phyloP scores from a whole-genome alignment of 1,140 invertebrate genomes.

The Arion vulgaris region DNA sequence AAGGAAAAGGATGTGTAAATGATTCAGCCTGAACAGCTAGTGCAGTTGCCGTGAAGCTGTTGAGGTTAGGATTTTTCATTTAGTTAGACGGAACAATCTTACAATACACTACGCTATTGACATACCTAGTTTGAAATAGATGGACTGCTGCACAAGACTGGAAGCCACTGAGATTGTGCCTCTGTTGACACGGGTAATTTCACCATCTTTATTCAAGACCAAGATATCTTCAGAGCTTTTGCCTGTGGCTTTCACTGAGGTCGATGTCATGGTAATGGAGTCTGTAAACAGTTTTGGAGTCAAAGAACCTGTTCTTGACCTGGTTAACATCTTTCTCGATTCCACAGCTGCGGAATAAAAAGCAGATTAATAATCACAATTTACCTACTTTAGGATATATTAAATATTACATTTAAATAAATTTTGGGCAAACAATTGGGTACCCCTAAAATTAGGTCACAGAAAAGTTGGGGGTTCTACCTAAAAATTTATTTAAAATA shows the following conservation, averaged over 20 bases:
- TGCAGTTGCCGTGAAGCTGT: too few species aligned
- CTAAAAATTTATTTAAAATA: too few species aligned
- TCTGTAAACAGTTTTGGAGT: constrained; percentile 75
- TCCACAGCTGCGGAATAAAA: constrained; percentile 48
- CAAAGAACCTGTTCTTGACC: constrained; percentile 84
- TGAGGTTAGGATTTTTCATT: too few species aligned
- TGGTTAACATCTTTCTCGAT: constrained; percentile 76
- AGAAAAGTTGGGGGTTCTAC: too few species aligned
- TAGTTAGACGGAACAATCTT: too few species aligned
- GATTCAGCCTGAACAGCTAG: too few species aligned
- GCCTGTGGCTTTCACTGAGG: constrained; percentile 55
- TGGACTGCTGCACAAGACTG: constrained; percentile 46
- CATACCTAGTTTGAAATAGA: constrained; percentile 63
- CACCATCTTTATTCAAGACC: constrained; percentile 73
- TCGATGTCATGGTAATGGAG: constrained; percentile 65
- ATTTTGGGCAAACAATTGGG: too few species aligned
- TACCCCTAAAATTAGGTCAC: too few species aligned
- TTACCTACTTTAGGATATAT: too few species aligned
- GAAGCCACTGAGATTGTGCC: constrained; percentile 77
- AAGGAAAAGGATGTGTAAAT: too few species aligned
- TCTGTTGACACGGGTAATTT: constrained; percentile 80
- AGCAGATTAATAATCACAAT: not conserved
- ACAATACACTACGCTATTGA: not conserved
- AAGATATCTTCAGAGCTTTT: constrained; percentile 65
- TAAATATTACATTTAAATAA: too few species aligned